Percentiles rank a stretch among this genome's conserved stretches.
Conservation (phyloP, 2,113 vertebrate species). For the Aspidoscelis tigris region DNA sequence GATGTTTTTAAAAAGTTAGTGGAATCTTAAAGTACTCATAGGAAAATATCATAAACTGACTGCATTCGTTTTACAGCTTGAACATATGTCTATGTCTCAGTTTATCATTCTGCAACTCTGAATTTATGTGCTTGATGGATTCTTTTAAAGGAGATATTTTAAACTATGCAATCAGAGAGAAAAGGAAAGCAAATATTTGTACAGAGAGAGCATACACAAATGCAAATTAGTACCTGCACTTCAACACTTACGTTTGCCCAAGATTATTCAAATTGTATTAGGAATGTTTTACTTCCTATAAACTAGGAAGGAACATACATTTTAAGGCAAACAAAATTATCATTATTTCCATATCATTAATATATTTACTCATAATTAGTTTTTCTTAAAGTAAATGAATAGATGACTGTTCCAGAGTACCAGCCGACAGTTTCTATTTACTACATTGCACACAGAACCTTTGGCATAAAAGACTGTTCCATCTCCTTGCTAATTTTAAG, state of each 20-base stretch:
- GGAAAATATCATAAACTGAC: neutral
- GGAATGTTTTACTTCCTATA: neutral
- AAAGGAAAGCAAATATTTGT: neutral
- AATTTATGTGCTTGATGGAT: neutral
- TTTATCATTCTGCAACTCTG: neutral
- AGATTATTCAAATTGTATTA: neutral
- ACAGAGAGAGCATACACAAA: neutral
- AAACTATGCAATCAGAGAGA: neutral
- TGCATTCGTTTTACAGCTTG: neutral
- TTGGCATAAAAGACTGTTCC: neutral
- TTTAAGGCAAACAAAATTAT: neutral
- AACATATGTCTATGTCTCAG: neutral
- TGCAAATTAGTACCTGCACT: neutral
- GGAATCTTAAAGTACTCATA: neutral
- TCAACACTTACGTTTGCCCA: neutral
- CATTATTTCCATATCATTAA: neutral
- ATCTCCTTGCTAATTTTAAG: conserved; percentile 11
- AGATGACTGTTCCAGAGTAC: neutral
- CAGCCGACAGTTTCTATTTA: neutral
- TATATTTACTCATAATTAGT: neutral
- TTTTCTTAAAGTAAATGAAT: conserved; percentile 3
- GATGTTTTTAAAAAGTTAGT: too few relatives aligned
- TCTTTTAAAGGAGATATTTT: neutral
- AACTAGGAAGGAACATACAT: neutral
- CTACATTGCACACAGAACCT: neutral